Percentiles rank a stretch among this genome's conserved stretches.
phyloP scores from a whole-genome alignment of 1,140 invertebrate genomes.

The Drosophila jambulina region DNA sequence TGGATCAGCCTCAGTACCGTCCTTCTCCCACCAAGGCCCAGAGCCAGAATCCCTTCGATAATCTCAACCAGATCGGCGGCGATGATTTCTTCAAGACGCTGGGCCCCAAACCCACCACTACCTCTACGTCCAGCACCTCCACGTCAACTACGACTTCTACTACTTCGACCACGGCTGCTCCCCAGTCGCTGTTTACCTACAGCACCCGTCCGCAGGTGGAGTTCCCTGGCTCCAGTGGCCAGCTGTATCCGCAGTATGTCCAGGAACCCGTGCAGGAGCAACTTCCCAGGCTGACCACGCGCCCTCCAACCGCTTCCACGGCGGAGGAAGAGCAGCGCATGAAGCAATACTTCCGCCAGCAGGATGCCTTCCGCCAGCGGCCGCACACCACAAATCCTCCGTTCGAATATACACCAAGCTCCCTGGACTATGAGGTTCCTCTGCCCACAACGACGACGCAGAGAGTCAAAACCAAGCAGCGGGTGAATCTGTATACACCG shows the following conservation, averaged over 20 bases:
- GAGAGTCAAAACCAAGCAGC: conserved; percentile 60
- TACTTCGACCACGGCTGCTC: conserved; percentile 68
- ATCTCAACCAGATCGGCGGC: conserved; percentile 75
- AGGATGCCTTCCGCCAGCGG: conserved; percentile 81
- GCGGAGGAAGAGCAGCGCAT: conserved; percentile 72
- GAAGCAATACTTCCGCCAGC: conserved; percentile 84
- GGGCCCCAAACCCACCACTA: conserved; percentile 51
- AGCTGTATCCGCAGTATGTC: conserved; percentile 69
- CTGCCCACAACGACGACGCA: conserved; percentile 57
- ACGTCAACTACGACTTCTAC: conserved; percentile 54
- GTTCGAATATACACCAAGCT: conserved; percentile 73
- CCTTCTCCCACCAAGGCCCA: conserved; percentile 53
- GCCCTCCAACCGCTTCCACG: conserved; percentile 52
- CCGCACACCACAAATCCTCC: conserved; percentile 72
- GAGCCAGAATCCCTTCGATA: conserved; percentile 72
- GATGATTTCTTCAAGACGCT: conserved; percentile 78
- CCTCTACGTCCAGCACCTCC: conserved; percentile 60
- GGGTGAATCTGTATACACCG: conserved; percentile 70
- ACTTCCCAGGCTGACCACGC: conserved; percentile 65
- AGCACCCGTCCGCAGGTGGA: conserved; percentile 74
- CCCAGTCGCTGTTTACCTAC: conserved; percentile 69
- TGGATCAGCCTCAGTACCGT: conserved; percentile 66
- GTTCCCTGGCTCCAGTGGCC: conserved; percentile 73
- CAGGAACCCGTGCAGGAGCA: conserved; percentile 52
- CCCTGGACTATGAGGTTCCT: conserved; percentile 53